Evolutionary conservation across 2,797 vertebrate species (phyloP), one percentile per base, ranked within the genome.

Genomic region (Pteronotus mesoamericanus): DNA sequence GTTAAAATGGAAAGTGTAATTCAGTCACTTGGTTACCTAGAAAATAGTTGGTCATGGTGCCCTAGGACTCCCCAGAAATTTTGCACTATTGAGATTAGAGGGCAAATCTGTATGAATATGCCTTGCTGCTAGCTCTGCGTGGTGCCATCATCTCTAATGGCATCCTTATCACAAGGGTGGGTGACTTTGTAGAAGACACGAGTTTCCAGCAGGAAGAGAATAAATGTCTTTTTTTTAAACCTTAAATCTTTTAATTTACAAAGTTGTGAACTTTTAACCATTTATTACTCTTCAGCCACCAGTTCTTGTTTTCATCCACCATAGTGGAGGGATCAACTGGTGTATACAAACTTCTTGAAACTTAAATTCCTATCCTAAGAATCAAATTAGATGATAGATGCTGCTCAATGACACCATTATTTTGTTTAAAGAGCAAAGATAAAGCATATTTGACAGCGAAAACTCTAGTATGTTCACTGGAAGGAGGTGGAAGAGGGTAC

Each of bases 281-380:
- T 18, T 78, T 55, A 24, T 79, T 68, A 69, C 39, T 94, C 53
- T 80, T 75, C 12, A 74, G 9, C 34, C 11, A 44, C 53, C 71
- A 68, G 14, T 53, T 86, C 15, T 42, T 86, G n/a, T 59, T 82
- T 91, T 92, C 44, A 91, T 32, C 7, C 82, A 72, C 9, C 79
- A 9, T 64, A 59, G 90, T 26, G 64, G 59, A 72, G 32, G 18
- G 57, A 21, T 55, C 32, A 12, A 18, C 15, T 18, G 4, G 80
- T 88, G 51, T 77, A 32, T 32, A 12, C 26, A 22, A 66, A 34
- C 44, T 83, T 95, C 44, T 44, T 72, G 24, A 37, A 86, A 8
- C 53, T 88, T 78, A 24, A 94, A 55, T 94, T 93, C 79, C 32
- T 89, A 4, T 74, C 64, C 79, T 71, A 69, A 82, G 74, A 87